phyloP scores from a whole-genome alignment of 2,113 vertebrate species.

The Psilopsiagon aurifrons region DNA sequence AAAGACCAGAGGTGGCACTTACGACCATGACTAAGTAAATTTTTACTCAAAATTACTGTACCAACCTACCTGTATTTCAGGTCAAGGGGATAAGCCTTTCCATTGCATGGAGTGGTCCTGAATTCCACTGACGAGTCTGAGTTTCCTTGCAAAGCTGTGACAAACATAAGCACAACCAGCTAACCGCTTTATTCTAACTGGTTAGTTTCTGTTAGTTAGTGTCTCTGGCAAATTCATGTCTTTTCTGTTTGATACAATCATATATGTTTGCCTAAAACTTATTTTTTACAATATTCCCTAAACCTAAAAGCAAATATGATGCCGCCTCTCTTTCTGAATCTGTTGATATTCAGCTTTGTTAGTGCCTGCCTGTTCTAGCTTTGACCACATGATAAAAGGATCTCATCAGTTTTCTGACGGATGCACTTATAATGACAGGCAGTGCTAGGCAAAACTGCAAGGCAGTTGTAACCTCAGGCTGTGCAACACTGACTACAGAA shows the following conservation, averaged over 20 bases:
- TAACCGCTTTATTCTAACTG: background rate
- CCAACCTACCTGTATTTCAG: background rate
- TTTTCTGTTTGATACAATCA: background rate
- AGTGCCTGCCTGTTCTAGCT: background rate
- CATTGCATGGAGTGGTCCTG: background rate
- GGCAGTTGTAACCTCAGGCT: background rate
- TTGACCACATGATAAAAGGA: background rate
- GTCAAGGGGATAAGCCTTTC: background rate
- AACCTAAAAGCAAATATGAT: background rate
- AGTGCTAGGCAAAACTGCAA: background rate
- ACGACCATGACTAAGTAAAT: background rate
- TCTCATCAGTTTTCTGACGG: background rate
- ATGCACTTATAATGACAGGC: background rate
- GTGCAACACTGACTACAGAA: background rate
- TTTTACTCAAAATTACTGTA: background rate
- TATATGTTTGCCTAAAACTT: background rate
- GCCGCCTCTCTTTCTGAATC: background rate
- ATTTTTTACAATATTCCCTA: background rate
- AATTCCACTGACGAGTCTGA: background rate
- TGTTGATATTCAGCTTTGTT: background rate
- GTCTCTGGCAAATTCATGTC: background rate
- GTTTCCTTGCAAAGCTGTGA: background rate
- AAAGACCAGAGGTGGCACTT: background rate
- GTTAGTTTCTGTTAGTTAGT: background rate
- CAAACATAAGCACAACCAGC: background rate